A percentile compares a stretch with the other conserved stretches of the same genome.
These are phyloP conservation scores for Steinernema khuongi DNA, from an alignment of 1,140 invertebrate genomes.

Conservation along the genomic window DNA sequence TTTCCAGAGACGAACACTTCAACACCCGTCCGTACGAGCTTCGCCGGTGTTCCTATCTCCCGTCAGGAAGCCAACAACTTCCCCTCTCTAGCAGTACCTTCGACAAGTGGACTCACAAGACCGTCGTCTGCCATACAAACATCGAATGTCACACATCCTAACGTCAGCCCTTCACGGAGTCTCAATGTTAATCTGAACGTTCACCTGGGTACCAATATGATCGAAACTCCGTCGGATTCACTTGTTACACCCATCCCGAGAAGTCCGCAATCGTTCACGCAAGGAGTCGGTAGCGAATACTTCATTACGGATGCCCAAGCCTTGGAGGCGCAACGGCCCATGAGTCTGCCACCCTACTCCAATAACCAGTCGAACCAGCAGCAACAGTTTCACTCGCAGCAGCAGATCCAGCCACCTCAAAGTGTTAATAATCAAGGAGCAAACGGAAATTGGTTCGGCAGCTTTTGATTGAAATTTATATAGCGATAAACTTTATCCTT, in stretches of 20 bases:
- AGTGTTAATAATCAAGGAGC: not conserved
- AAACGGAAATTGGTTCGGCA: conserved; percentile 9
- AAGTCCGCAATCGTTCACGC: conserved; percentile 14
- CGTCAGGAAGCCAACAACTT: conserved; percentile 20
- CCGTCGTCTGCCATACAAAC: conserved; percentile 4
- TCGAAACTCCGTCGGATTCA: not conserved
- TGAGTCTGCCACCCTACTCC: conserved; percentile 21
- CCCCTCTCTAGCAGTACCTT: not conserved
- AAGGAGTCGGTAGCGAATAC: conserved; percentile 14
- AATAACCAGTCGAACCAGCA: not conserved
- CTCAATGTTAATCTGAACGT: conserved; percentile 6
- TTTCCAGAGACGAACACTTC: conserved; percentile 3
- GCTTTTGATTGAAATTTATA: not conserved
- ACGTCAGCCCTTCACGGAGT: not conserved
- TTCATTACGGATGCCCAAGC: conserved; percentile 6
- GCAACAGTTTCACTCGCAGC: not conserved
- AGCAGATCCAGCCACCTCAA: not conserved
- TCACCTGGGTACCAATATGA: not conserved
- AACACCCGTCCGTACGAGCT: not conserved
- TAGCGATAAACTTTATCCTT: not conserved
- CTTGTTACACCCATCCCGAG: conserved; percentile 20
- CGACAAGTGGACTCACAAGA: not conserved
- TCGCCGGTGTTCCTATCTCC: conserved; percentile 23
- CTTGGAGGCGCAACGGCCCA: conserved; percentile 11
- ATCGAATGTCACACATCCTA: not conserved